Conservation (phyloP, 2,113 vertebrate species). For the Nettapus auritus region DNA sequence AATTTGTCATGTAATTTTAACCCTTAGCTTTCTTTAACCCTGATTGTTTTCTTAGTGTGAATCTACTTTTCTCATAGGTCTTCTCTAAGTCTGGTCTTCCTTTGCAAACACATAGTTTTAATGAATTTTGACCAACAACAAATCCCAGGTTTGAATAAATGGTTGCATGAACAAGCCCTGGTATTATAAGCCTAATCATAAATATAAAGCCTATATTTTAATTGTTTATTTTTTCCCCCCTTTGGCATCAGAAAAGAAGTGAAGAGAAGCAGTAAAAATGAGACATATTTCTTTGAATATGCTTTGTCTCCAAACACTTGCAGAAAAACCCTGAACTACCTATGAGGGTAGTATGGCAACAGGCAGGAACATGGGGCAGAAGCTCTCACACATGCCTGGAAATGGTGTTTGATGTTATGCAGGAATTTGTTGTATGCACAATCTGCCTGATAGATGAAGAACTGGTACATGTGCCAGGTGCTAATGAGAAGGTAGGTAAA, state of each 20-base stretch:
- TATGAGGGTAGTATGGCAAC: not conserved
- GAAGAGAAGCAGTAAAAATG: not conserved
- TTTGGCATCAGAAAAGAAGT: not conserved
- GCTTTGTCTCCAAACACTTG: not conserved
- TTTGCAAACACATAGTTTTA: not conserved
- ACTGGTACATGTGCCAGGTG: rapidly evolving
- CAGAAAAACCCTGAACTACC: not conserved
- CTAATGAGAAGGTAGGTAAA: rapidly evolving
- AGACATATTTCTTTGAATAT: not conserved
- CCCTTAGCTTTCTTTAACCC: not conserved
- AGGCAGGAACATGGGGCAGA: not conserved
- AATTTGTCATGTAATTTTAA: not conserved
- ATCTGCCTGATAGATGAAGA: not conserved
- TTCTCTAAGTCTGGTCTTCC: not conserved
- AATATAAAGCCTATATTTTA: not conserved
- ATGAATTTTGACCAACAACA: not conserved
- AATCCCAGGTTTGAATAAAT: not conserved
- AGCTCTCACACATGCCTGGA: not conserved
- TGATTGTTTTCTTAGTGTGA: not conserved
- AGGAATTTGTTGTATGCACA: not conserved
- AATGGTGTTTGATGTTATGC: not conserved
- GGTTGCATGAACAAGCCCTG: not conserved
- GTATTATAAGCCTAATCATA: not conserved
- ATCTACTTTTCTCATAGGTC: not conserved
- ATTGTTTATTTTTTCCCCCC: not conserved